Conservation (phyloP, 2,113 vertebrate species). For the Argyrosomus japonicus region DNA sequence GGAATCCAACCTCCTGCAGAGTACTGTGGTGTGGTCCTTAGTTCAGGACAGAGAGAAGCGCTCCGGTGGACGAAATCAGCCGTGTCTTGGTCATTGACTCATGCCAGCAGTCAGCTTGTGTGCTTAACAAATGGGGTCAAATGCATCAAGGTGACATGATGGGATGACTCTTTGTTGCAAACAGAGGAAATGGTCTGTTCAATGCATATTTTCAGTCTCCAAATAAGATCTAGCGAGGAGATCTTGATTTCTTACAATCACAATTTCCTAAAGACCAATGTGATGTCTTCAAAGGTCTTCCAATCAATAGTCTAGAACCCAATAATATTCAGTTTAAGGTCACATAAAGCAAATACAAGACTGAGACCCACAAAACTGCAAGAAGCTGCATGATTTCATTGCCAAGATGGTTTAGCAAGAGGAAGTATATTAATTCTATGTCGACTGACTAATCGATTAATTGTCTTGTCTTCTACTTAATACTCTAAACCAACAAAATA, state of each 20-base stretch:
- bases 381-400: background rate
- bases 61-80: slow-evolving; percentile 33
- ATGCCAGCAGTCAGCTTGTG: background rate
- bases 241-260: background rate
- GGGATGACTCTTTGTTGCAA: background rate
- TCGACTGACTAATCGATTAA: background rate
- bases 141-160: background rate
- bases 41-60: slow-evolving; percentile 11
- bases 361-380: background rate
- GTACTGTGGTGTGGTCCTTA: slow-evolving; percentile 35
- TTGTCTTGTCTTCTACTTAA: background rate
- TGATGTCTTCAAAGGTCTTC: background rate
- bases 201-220: background rate
- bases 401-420: background rate
- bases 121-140: background rate
- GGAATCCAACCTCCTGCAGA: slow-evolving; percentile 75
- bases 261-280: background rate
- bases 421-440: background rate
- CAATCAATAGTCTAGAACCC: background rate
- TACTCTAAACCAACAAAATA: background rate
- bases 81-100: slow-evolving; percentile 17
- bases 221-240: no score
- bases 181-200: background rate
- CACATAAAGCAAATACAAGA: background rate
- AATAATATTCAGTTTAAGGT: background rate